Percentiles rank a stretch among this genome's conserved stretches.
phyloP scores from a whole-genome alignment of 2,113 vertebrate genomes.

The Salminus brasiliensis region DNA sequence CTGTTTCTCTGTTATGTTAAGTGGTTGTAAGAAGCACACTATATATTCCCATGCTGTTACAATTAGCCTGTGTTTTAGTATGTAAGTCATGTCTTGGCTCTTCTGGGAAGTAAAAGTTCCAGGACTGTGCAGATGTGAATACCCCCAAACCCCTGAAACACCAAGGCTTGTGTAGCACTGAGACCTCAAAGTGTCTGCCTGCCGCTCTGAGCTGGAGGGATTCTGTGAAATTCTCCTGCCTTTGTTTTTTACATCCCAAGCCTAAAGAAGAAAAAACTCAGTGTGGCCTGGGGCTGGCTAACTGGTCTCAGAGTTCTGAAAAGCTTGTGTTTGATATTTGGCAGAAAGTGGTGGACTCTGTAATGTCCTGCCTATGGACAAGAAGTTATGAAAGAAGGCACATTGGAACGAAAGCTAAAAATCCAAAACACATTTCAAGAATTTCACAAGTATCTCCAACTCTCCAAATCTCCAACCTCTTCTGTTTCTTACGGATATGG shows the following conservation, averaged over 20 bases:
- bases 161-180: background rate
- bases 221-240: background rate
- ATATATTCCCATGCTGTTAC: background rate
- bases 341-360: background rate
- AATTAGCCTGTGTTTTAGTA: background rate
- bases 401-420: background rate
- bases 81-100: background rate
- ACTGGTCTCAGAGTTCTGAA: background rate
- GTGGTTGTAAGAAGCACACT: no score
- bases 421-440: background rate
- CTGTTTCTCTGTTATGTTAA: no score
- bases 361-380: background rate
- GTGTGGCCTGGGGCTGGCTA: conserved; percentile 13
- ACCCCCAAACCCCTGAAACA: background rate
- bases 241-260: conserved; percentile 17
- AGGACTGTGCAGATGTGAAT: background rate
- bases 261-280: background rate
- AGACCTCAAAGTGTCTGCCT: conserved; percentile 3
- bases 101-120: background rate
- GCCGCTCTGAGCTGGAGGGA: background rate
- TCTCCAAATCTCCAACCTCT: background rate
- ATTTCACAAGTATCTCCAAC: background rate
- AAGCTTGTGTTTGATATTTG: background rate
- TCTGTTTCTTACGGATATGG: background rate
- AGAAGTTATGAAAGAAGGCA: background rate